A percentile compares a stretch with the other conserved stretches of the same genome.
These are phyloP conservation scores for Pseudomugil tenellus DNA, from an alignment of 2,797 vertebrate genomes.

Conservation along the genomic window DNA sequence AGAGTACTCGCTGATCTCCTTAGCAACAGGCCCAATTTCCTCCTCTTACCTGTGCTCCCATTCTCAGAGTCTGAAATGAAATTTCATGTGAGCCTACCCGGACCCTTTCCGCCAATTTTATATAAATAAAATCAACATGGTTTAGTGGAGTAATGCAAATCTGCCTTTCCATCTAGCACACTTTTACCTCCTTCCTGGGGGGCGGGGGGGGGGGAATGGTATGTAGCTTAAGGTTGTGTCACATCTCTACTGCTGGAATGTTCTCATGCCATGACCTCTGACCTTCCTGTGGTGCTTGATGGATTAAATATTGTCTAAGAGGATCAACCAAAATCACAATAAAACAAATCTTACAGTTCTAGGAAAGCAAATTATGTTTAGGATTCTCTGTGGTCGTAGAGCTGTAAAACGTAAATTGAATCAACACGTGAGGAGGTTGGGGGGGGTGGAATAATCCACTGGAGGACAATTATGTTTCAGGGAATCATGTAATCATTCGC, in stretches of 20 bases:
- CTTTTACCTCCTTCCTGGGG: background rate
- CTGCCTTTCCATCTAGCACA: background rate
- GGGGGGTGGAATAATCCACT: constrained; percentile 1
- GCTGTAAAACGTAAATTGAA: constrained; percentile 27
- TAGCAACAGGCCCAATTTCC: constrained; percentile 6
- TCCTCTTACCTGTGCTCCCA: background rate
- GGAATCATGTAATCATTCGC: constrained; percentile 37
- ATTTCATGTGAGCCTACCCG: background rate
- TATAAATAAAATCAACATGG: constrained; percentile 2
- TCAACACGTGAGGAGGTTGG: constrained; percentile 3
- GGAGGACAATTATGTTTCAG: constrained; percentile 34
- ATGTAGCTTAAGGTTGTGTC: background rate
- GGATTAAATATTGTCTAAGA: constrained; percentile 7
- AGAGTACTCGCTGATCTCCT: constrained; percentile 7
- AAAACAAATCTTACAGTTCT: constrained; percentile 15
- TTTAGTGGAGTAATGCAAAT: background rate
- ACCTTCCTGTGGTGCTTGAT: constrained; percentile 5
- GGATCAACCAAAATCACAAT: constrained; percentile 10
- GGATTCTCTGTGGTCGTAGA: constrained; percentile 25
- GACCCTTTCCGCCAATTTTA: background rate
- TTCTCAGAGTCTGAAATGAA: constrained; percentile 11
- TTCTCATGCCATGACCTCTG: constrained; percentile 12
- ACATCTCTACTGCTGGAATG: constrained; percentile 14
- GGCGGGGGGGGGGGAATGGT: background rate
- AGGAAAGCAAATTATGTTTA: constrained; percentile 18